phyloP scores from a whole-genome alignment of 2,888 invertebrate species.

The Caradrina kadenii region DNA sequence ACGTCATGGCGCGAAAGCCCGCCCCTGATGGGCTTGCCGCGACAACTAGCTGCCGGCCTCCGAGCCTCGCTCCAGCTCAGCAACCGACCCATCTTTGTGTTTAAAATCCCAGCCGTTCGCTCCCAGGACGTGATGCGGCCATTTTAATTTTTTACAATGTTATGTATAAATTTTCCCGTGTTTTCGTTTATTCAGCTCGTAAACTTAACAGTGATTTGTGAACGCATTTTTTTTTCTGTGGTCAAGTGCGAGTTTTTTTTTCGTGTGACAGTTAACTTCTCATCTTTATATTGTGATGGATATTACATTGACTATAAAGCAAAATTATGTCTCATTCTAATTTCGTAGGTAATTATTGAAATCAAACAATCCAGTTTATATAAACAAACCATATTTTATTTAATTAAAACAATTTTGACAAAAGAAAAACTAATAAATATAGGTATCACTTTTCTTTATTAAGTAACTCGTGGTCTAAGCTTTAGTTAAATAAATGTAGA shows the following conservation, averaged over 20 bases:
- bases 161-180: constrained; percentile 43
- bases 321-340: background rate
- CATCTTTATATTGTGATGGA: constrained; percentile 39
- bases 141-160: constrained; percentile 54
- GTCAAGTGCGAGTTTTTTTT: constrained; percentile 51
- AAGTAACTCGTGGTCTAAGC: constrained; percentile 81
- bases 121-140: constrained; percentile 65
- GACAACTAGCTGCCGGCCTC: constrained; percentile 75
- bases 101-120: constrained; percentile 72
- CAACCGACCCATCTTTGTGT: constrained; percentile 75
- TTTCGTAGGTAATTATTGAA: constrained; percentile 8
- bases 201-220: constrained; percentile 11
- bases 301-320: constrained; percentile 50
- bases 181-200: constrained; percentile 25
- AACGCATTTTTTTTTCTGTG: constrained; percentile 38
- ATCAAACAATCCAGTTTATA: constrained; percentile 63
- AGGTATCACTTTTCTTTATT: constrained; percentile 78
- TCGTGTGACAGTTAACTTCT: constrained; percentile 40
- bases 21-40: constrained; percentile 73
- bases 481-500: constrained; percentile 64
- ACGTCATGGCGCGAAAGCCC: constrained; percentile 83
- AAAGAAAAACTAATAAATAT: constrained; percentile 73
- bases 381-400: constrained; percentile 84
- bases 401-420: constrained; percentile 79
- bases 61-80: constrained; percentile 77